A percentile compares a stretch with the other conserved stretches of the same genome.
Evolutionary conservation across 2,797 vertebrate species (phyloP).

Genomic region (Loriculus beryllinus): DNA sequence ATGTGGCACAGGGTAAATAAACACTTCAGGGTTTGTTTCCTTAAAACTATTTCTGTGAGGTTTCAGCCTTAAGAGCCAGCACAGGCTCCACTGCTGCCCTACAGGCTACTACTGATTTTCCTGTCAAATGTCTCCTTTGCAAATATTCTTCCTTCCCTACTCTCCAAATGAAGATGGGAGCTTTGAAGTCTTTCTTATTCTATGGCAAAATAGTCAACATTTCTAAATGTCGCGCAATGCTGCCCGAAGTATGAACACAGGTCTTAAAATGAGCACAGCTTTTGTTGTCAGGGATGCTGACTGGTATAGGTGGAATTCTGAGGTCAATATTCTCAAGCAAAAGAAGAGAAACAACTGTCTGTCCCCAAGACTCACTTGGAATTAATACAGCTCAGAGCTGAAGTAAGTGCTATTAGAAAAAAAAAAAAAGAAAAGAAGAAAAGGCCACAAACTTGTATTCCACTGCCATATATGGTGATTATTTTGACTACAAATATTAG

Average conservation of each 20-base stretch:
- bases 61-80: slow-evolving; percentile 48
- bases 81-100: slow-evolving; percentile 21
- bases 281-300: not conserved
- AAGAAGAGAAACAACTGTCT: slow-evolving; percentile 47
- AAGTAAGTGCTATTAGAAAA: slow-evolving; percentile 36
- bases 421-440: not conserved
- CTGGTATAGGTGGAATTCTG: slow-evolving; percentile 8
- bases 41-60: slow-evolving; percentile 36
- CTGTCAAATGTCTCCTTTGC: slow-evolving; percentile 59
- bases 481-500: slow-evolving; percentile 60
- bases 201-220: slow-evolving; percentile 15
- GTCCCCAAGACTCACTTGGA: slow-evolving; percentile 40
- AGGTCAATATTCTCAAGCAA: not conserved
- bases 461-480: slow-evolving; percentile 48
- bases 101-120: slow-evolving; percentile 62
- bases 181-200: slow-evolving; percentile 41
- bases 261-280: not conserved
- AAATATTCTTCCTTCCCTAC: slow-evolving; percentile 34
- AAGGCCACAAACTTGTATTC: slow-evolving; percentile 25
- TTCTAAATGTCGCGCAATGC: not conserved
- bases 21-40: slow-evolving; percentile 26
- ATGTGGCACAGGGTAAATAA: slow-evolving; percentile 32
- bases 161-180: slow-evolving; percentile 45
- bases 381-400: slow-evolving; percentile 54
- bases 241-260: not conserved